Evolutionary conservation across 1,140 invertebrate species (phyloP), one percentile per base, ranked within the genome.

Genomic region (Gryllus bimaculatus): DNA sequence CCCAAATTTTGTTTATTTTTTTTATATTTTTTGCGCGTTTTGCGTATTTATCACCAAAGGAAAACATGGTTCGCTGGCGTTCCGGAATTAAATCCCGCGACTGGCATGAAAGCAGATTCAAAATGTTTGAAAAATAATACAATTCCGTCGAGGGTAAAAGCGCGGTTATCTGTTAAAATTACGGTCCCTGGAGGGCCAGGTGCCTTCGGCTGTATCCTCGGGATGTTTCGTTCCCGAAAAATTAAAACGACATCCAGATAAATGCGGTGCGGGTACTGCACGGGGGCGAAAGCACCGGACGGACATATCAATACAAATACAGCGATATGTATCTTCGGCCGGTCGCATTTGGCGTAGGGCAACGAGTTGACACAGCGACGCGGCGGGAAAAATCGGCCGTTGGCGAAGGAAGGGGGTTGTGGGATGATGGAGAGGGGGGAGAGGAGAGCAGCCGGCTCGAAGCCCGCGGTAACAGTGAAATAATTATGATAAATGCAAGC

Each of bases 401-500:
- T 18, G 54, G 10, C 18, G 10, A 18, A 10, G 10, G 10, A 10
- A 18, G 54, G 18, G 54, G 10, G 54, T 66, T 66, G 54, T 1
- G 10, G 54, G 10, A 13, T 18, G 54, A 10, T 66, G 10, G 10
- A 18, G 54, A 7, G 54, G 10, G 54, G 10, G 10, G 18, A 66
- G 18, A 66, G 10, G 54, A 66, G 18, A 7, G 18, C 10, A 66
- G 10, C 7, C 54, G 54, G 54, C 54, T 18, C 54, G 18, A 18
- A 66, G 54, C 54, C 18, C 54, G 10, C 10, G 54, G 54, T 66
- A 66, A 66, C 54, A 66, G 54, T 66, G 54, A 66, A 66, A 66
- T 66, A 66, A 66, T 66, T 66, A 66, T 66, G 54, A 66, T 66
- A 66, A 66, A 66, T 66, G 54, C 54, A 66, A 66, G 54, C 54